Evolutionary conservation across 2,113 vertebrate genomes (phyloP).

Genomic region (Prionailurus viverrinus): DNA sequence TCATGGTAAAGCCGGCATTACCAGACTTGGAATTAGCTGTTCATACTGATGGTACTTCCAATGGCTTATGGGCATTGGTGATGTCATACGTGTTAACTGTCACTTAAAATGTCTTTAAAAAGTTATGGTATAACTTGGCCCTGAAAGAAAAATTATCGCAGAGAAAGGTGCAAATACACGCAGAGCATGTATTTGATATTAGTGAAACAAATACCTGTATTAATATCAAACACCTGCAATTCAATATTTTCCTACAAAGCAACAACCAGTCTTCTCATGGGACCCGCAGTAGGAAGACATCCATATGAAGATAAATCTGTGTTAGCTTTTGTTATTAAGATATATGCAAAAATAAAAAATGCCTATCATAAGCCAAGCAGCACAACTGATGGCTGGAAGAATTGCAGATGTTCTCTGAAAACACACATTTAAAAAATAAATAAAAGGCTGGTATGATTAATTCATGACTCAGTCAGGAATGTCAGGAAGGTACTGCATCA

Average conservation of each 20-base stretch:
- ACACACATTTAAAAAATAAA: background rate
- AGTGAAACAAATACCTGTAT: background rate
- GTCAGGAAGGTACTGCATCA: background rate
- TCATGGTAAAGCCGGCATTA: background rate
- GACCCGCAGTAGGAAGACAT: background rate
- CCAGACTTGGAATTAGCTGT: background rate
- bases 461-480: background rate
- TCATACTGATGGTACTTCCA: background rate
- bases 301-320: background rate
- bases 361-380: background rate
- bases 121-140: background rate
- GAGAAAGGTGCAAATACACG: background rate
- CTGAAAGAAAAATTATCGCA: background rate
- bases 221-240: background rate
- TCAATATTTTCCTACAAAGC: constrained; percentile 24
- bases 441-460: background rate
- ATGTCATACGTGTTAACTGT: background rate
- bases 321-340: background rate
- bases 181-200: background rate
- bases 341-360: background rate
- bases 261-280: background rate
- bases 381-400: background rate
- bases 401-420: background rate
- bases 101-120: background rate
- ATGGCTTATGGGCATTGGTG: background rate